Conservation (phyloP, 2,113 vertebrate species). For the Paradisaea rubra region DNA sequence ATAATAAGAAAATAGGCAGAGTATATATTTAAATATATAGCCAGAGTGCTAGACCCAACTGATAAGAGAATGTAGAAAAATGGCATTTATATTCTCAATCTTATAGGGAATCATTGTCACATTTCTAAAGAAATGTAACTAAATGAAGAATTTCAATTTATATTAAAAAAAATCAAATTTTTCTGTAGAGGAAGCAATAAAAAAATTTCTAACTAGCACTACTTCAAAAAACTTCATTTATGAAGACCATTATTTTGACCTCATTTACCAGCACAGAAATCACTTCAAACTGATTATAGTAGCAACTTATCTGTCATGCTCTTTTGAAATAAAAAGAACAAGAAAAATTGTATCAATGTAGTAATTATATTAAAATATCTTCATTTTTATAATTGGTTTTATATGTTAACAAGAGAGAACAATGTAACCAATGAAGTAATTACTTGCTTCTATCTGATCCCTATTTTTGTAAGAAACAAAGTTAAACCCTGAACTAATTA, state of each 20-base stretch:
- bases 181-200: neutral
- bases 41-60: accelerated
- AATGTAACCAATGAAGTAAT: neutral
- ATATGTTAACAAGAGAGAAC: constrained; percentile 8
- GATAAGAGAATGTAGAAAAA: neutral
- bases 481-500: neutral
- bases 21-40: neutral
- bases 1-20: neutral
- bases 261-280: constrained; percentile 20
- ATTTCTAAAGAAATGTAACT: neutral
- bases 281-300: constrained; percentile 3
- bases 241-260: constrained; percentile 29
- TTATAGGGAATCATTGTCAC: neutral
- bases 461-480: neutral
- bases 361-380: constrained; percentile 22
- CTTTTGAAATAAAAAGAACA: constrained; percentile 10
- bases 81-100: neutral
- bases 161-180: neutral
- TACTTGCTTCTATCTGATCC: constrained; percentile 1
- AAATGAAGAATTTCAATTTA: neutral
- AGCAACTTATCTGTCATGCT: constrained; percentile 32
- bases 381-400: constrained; percentile 19
- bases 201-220: neutral
- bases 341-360: neutral
- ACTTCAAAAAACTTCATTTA: constrained; percentile 13